A percentile compares a stretch with the other conserved stretches of the same genome.
These are phyloP conservation scores for Onychomys leucogaster DNA, from an alignment of 2,797 vertebrate species.

Conservation along the genomic window DNA sequence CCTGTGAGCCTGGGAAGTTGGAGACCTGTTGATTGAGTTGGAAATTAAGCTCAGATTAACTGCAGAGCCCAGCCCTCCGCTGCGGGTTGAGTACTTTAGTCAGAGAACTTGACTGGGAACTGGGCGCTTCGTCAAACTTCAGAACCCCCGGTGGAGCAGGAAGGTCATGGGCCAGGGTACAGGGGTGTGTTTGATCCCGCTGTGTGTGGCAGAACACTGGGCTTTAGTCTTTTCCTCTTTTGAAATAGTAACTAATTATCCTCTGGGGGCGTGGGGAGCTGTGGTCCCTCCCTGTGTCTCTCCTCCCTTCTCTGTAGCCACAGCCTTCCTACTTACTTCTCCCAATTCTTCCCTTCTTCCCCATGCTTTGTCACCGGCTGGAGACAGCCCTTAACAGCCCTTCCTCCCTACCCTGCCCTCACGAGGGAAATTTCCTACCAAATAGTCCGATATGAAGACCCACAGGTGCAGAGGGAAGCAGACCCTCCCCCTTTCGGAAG, in stretches of 20 bases:
- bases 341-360: neutral
- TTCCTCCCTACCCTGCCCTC: neutral
- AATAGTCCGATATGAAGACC: neutral
- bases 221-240: neutral
- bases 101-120: neutral
- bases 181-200: neutral
- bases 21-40: neutral
- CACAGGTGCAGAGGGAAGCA: neutral
- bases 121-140: neutral
- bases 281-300: neutral
- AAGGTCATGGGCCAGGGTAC: neutral
- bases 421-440: conserved; percentile 19
- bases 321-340: no score
- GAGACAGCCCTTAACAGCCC: neutral
- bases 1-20: neutral
- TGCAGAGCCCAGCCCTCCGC: no score
- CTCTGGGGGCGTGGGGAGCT: neutral
- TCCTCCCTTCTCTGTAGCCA: neutral
- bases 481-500: neutral
- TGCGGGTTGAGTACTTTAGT: no score
- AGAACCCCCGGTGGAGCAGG: neutral
- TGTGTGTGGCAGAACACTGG: neutral
- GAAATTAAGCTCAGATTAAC: neutral
- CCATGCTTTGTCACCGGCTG: neutral
- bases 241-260: neutral